Conservation (phyloP, 2,113 vertebrate genomes). For the Tyrannus savana region DNA sequence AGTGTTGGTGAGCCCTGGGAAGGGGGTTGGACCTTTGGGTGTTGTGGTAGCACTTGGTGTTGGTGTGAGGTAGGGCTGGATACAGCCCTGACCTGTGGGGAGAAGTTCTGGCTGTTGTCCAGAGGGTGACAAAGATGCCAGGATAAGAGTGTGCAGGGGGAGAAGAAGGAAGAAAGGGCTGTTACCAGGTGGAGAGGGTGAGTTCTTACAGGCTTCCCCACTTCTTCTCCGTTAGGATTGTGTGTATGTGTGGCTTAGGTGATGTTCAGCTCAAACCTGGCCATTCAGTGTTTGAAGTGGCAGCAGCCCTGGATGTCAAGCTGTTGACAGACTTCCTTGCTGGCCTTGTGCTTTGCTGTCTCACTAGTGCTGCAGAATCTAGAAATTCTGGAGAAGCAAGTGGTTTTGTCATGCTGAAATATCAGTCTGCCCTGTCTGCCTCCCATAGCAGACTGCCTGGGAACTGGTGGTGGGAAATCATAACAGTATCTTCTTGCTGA, state of each 20-base stretch:
- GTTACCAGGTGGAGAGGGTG: neutral
- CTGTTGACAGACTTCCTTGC: neutral
- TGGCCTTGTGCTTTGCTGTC: neutral
- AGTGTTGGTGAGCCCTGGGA: neutral
- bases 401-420: neutral
- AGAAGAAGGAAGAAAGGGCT: neutral
- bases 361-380: neutral
- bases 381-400: neutral
- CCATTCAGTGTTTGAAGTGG: neutral
- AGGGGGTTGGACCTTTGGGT: neutral
- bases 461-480: neutral
- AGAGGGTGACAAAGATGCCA: neutral
- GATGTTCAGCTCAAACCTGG: neutral
- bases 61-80: neutral
- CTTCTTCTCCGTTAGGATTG: rapidly evolving
- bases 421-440: neutral
- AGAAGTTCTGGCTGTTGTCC: neutral
- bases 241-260: neutral
- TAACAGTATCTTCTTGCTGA: neutral
- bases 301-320: neutral
- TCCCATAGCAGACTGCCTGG: neutral
- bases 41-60: neutral
- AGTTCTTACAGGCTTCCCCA: neutral
- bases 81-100: neutral
- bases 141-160: neutral